Conservation (phyloP, 2,888 invertebrate genomes). For the Aphidius colemani region DNA sequence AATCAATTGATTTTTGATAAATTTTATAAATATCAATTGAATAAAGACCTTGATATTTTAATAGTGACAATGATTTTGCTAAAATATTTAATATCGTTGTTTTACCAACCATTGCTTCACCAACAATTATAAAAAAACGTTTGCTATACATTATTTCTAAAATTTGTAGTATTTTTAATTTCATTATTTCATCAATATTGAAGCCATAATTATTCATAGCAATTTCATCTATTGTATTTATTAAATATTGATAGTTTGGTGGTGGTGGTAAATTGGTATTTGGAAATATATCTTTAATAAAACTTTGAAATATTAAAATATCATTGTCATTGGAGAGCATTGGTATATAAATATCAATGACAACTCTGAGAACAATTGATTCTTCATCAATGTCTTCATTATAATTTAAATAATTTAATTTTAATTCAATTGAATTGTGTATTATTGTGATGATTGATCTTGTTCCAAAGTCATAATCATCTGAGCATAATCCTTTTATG, state of each 20-base stretch:
- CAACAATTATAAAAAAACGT: slow-evolving; percentile 65
- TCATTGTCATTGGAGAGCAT: slow-evolving; percentile 63
- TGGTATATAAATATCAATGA: slow-evolving; percentile 66
- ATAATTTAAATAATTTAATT: slow-evolving; percentile 61
- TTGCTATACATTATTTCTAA: slow-evolving; percentile 66
- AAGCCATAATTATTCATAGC: slow-evolving; percentile 51
- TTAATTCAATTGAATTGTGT: slow-evolving; percentile 64
- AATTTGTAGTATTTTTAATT: slow-evolving; percentile 65
- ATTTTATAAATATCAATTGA: slow-evolving; percentile 59
- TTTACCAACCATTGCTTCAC: slow-evolving; percentile 64
- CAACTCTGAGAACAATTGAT: slow-evolving; percentile 63
- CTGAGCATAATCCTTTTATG: slow-evolving; percentile 62
- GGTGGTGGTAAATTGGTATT: slow-evolving; percentile 56
- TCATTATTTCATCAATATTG: slow-evolving; percentile 60
- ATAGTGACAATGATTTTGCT: slow-evolving; percentile 59
- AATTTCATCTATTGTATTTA: slow-evolving; percentile 57
- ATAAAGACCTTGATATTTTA: slow-evolving; percentile 48
- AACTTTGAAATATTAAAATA: slow-evolving; percentile 61
- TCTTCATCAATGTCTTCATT: slow-evolving; percentile 61
- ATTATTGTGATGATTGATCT: slow-evolving; percentile 65
- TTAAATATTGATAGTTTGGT: slow-evolving; percentile 61
- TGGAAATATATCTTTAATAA: slow-evolving; percentile 66
- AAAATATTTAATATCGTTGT: slow-evolving; percentile 62
- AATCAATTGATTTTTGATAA: slow-evolving; percentile 65
- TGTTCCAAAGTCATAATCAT: slow-evolving; percentile 67